Conservation (phyloP, 1,140 invertebrate species). For the Drosophila kohkoa region DNA sequence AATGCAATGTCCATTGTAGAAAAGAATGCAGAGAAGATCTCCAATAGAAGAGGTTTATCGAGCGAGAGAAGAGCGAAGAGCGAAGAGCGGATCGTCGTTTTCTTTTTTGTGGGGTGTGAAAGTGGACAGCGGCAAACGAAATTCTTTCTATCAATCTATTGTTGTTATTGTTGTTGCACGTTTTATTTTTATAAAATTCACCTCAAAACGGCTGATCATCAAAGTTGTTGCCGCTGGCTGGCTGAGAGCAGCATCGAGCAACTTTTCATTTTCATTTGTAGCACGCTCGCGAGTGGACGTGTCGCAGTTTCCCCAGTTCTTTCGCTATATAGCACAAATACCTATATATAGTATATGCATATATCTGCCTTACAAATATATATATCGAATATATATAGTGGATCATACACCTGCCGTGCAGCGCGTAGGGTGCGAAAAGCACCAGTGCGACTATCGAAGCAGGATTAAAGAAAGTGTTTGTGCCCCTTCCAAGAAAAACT, state of each 20-base stretch:
- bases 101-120: slow-evolving; percentile 40
- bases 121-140: slow-evolving; percentile 49
- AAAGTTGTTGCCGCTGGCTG: slow-evolving; percentile 35
- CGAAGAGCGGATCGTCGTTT: neutral
- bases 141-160: slow-evolving; percentile 49
- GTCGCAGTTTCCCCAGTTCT: slow-evolving; percentile 48
- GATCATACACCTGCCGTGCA: slow-evolving; percentile 62
- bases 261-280: slow-evolving; percentile 79
- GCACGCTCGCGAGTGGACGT: slow-evolving; percentile 79
- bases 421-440: slow-evolving; percentile 49
- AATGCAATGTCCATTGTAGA: slow-evolving; percentile 43
- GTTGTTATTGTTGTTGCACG: slow-evolving; percentile 54
- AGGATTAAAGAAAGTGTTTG: slow-evolving; percentile 13
- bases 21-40: slow-evolving; percentile 21
- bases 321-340: slow-evolving; percentile 51
- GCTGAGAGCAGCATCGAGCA: slow-evolving; percentile 31
- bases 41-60: slow-evolving; percentile 11
- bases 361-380: slow-evolving; percentile 26
- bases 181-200: slow-evolving; percentile 80
- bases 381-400: slow-evolving; percentile 42
- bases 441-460: slow-evolving; percentile 32
- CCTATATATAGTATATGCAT: slow-evolving; percentile 37
- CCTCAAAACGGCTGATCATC: slow-evolving; percentile 80
- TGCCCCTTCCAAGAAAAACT: no score
- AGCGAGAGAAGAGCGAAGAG: slow-evolving; percentile 12